These are phyloP conservation scores for Sciurus niger DNA, from an alignment of 2,113 vertebrate species.

Conservation along the genomic window DNA sequence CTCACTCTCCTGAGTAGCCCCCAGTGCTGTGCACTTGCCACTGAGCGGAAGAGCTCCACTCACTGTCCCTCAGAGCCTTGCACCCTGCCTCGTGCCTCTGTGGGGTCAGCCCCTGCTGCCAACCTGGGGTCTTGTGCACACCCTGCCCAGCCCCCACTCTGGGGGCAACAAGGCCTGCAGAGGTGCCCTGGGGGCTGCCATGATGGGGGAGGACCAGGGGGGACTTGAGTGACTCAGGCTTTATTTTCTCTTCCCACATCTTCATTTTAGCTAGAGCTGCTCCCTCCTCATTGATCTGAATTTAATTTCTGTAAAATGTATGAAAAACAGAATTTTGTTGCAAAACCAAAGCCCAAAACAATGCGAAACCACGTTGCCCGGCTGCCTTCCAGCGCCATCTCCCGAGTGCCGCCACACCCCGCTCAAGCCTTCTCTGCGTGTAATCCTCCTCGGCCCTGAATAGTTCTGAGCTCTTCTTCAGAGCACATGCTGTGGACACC, in stretches of 20 bases:
- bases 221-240: not conserved
- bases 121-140: not conserved
- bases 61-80: accelerated
- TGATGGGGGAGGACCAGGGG: not conserved
- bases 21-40: not conserved
- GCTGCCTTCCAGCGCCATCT: accelerated
- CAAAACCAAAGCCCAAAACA: not conserved
- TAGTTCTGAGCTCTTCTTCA: not conserved
- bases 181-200: too few relatives aligned
- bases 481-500: not conserved
- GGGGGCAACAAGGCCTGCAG: not conserved
- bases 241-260: not conserved
- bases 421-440: not conserved
- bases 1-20: not conserved
- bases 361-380: accelerated
- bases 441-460: not conserved
- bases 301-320: conserved; percentile 26
- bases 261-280: not conserved
- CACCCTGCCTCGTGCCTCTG: not conserved
- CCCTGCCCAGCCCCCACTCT: not conserved
- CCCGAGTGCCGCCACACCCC: accelerated
- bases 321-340: not conserved
- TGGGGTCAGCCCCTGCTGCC: not conserved
- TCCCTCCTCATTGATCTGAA: not conserved
- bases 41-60: not conserved